Evolutionary conservation across 2,113 vertebrate genomes (phyloP), one percentile per base, ranked within the genome.

Genomic region (Atrichornis clamosus): DNA sequence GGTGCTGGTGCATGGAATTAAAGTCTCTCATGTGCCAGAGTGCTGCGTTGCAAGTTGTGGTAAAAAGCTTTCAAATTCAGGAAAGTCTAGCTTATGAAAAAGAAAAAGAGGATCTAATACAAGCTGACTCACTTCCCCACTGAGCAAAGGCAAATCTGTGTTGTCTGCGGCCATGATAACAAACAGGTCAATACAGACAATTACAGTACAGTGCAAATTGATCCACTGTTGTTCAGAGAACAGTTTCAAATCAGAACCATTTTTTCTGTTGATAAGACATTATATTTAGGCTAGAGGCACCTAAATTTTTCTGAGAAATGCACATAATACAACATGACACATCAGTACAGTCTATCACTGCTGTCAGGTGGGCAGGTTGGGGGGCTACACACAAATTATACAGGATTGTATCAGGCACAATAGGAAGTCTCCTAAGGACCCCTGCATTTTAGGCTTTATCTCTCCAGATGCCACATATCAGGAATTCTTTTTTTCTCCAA

Each of bases 91-190:
- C 86, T 95, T 93, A 93, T 49, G 88, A 96, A 90, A 96, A 84
- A 95, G 91, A 95, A 96, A 97, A 96, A 96, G 96, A 92, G 93
- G 87, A 97, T 96, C 96, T 97, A 96, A 75, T 84, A 95, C 37
- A 75, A 94, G 93, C 95, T 96, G 95, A 96, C 95, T 96, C 95
- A 95, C 90, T 95, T 96, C 90, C 92, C 80, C 80, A 59, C 20
- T 0, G 1, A 82, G 79, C 67, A 84, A 79, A 95, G 16, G 65
- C 76, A 86, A 42, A 41, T 84, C 90, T 95, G 72, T 78, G 91
- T 59, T 80, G 67, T 74, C 73, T 74, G 72, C 46, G 85, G 37
- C 64, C 79, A 72, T 1, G 13, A 78, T 35, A 72, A 80, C 75
- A 84, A 91, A 81, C 77, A 94, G 49, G 84, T 81, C 95, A 83